A percentile compares a stretch with the other conserved stretches of the same genome.
phyloP scores from a whole-genome alignment of 2,888 invertebrate genomes.

The Erebia palarica region DNA sequence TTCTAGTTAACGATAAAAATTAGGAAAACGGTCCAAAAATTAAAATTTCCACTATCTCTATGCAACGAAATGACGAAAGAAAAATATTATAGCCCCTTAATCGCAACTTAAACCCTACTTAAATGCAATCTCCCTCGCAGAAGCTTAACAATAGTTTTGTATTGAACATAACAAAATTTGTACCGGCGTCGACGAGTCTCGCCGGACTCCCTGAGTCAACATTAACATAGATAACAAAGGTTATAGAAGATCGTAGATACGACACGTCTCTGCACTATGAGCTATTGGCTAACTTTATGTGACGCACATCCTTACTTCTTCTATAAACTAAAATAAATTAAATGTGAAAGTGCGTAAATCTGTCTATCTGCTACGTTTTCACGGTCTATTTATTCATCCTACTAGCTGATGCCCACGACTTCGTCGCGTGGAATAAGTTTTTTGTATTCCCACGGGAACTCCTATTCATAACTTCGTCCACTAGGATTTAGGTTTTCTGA shows the following conservation, averaged over 20 bases:
- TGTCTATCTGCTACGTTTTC: too few relatives aligned
- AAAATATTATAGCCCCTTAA: background rate
- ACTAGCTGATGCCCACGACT: too few relatives aligned
- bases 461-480: background rate
- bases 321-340: too few relatives aligned
- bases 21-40: too few relatives aligned
- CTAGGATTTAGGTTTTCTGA: too few relatives aligned
- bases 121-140: background rate
- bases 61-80: background rate
- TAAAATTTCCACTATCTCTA: too few relatives aligned
- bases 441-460: too few relatives aligned
- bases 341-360: too few relatives aligned
- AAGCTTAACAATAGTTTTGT: background rate
- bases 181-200: conserved; percentile 42
- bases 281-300: background rate
- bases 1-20: too few relatives aligned
- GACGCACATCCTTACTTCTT: background rate
- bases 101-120: background rate
- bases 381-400: too few relatives aligned
- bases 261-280: conserved; percentile 26
- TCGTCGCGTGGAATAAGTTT: too few relatives aligned
- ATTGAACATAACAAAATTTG: background rate
- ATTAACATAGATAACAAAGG: conserved; percentile 51
- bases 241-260: conserved; percentile 29
- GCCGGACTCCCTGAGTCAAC: conserved; percentile 57